Conservation (phyloP, 1,140 invertebrate species). For the Trissolcus basalis region DNA sequence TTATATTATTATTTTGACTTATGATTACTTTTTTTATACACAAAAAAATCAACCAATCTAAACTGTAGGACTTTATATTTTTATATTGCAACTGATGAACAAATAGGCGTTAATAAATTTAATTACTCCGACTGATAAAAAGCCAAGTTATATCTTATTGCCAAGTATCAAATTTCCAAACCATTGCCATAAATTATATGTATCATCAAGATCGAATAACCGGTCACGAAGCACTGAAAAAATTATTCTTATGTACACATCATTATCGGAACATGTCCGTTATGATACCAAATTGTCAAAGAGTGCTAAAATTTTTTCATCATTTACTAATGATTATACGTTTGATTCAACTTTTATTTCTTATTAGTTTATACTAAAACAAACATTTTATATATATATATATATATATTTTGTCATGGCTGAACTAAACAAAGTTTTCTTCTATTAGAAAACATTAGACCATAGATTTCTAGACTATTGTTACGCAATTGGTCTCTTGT, state of each 20-base stretch:
- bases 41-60: too few species aligned
- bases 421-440: slow-evolving; percentile 5
- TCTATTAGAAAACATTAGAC: slow-evolving; percentile 15
- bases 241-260: slow-evolving; percentile 16
- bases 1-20: too few species aligned
- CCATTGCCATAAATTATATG: slow-evolving; percentile 21
- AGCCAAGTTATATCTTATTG: slow-evolving; percentile 1
- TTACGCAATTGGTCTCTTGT: slow-evolving; percentile 24
- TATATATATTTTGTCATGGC: too few species aligned
- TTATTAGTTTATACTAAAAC: too few species aligned
- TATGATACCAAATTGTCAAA: background rate
- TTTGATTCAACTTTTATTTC: too few species aligned
- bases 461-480: slow-evolving; percentile 16
- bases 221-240: slow-evolving; percentile 15
- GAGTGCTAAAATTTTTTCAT: too few species aligned
- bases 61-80: too few species aligned
- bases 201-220: slow-evolving; percentile 20
- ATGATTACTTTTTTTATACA: too few species aligned
- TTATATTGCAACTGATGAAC: background rate
- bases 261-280: slow-evolving; percentile 18
- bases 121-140: slow-evolving; percentile 15
- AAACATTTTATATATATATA: too few species aligned
- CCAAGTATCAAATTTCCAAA: slow-evolving; percentile 7
- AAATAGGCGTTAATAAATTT: slow-evolving; percentile 10
- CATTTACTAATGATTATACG: too few species aligned